Base-by-base conservation (phyloP, 23 tunicate genomes). In the Diplosoma virens region DNA sequence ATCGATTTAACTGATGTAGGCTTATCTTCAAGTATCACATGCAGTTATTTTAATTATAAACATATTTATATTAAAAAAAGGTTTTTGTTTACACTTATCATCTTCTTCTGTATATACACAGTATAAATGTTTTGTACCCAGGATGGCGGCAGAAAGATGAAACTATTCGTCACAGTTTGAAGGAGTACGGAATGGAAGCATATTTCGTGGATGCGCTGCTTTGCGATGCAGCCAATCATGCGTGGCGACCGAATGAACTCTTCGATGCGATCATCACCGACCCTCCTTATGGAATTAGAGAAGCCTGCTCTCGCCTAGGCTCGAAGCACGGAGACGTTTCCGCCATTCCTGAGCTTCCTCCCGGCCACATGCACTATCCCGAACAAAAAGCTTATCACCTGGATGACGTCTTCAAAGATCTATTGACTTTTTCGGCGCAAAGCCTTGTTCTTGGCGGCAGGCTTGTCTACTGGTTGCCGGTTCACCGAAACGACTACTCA, bases 201-300 rank as follows among this genome's bases (percentile, higher is more conserved):
- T 46, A 76, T 7, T 95, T 33, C 71, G 81, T 89, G n/a, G 99
- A 95, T 66, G 88, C 88, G 9, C 32, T 84, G 32, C 52, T 95
- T 22, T 53, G 67, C 25, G 99, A 95, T 77, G 86, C 86, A 34
- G 95, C 95, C 23, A 79, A 66, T 21, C 82, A 81, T 71, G 52
- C 93, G 0, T 95, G 99, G 99, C 55, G 53, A 25, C 34, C 25
- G 2, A 73, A 54, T 22, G 88, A 70, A 26, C 22, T 89, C 37
- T 95, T 89, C 76, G 99, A 95, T 66, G 92, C 93, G 1, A 95
- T 95, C 27, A 95, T 95, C 35, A 95, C 99, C 37, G 99, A 95
- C 59, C 99, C 99, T 26, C 99, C 99, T 14, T 95, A 95, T 85
- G 99, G 99, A 0, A 92, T 95, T 9, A 54, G 99, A 1, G 99